These are phyloP conservation scores for Myocastor coypus DNA, from an alignment of 2,113 vertebrate species.

Conservation along the genomic window DNA sequence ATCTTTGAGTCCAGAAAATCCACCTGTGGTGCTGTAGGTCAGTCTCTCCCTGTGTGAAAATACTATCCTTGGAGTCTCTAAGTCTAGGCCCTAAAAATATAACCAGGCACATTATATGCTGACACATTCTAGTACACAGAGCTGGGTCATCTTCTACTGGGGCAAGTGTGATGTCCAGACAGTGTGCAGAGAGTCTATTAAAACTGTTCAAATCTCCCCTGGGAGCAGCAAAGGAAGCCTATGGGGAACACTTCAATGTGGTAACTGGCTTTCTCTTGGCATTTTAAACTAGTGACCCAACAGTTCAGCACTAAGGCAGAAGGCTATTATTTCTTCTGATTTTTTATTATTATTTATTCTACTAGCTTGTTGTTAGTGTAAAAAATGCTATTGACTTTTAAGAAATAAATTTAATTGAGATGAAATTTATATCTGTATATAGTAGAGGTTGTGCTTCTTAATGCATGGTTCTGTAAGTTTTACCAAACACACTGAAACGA, in stretches of 20 bases:
- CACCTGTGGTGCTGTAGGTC: constrained; percentile 62
- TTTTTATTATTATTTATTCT: constrained; percentile 3
- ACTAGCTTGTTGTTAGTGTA: neutral
- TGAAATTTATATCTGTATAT: neutral
- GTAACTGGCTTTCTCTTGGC: neutral
- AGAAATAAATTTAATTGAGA: neutral
- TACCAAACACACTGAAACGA: neutral
- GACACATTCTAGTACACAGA: constrained; percentile 28
- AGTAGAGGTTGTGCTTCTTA: neutral
- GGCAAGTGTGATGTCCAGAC: neutral
- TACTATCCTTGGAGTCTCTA: constrained; percentile 12
- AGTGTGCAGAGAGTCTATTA: neutral
- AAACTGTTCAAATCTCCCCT: constrained; percentile 6
- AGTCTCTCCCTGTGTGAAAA: constrained; percentile 64
- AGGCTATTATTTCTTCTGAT: neutral
- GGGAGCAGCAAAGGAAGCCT: neutral
- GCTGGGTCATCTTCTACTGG: constrained; percentile 43
- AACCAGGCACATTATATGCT: neutral
- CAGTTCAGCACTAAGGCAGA: neutral
- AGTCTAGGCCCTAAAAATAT: constrained; percentile 59
- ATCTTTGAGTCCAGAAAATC: constrained; percentile 59
- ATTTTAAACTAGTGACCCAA: constrained; percentile 17
- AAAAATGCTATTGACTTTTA: neutral
- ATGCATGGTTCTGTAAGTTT: neutral
- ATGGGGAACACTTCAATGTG: constrained; percentile 29